These are phyloP conservation scores for Rambutsinella grinnellia DNA, from an alignment of 2,888 invertebrate species.

Conservation along the genomic window DNA sequence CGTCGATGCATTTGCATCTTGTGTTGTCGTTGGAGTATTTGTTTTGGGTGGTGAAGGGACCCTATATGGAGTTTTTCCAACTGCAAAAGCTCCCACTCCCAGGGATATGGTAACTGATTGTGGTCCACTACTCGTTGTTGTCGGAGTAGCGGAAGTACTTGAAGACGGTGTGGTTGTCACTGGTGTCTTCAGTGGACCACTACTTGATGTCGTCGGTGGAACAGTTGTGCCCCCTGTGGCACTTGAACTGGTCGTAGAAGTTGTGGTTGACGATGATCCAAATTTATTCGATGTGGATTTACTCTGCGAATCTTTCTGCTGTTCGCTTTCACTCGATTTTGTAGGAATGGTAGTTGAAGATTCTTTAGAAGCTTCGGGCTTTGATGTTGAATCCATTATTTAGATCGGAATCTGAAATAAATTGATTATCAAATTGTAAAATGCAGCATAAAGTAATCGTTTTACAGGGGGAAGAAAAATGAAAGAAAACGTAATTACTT, in stretches of 20 bases:
- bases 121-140: constrained; percentile 20
- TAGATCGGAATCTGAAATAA: constrained; percentile 51
- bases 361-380: constrained; percentile 48
- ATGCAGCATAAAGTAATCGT: too few relatives aligned
- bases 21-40: background rate
- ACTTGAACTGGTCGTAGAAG: background rate
- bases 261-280: constrained; percentile 4
- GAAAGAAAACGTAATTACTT: too few relatives aligned
- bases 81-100: constrained; percentile 35
- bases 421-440: too few relatives aligned
- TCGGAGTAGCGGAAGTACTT: constrained; percentile 8
- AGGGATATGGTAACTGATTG: constrained; percentile 53
- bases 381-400: constrained; percentile 60
- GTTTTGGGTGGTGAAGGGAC: constrained; percentile 39
- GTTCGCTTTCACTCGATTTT: constrained; percentile 32
- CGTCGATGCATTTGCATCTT: constrained; percentile 12
- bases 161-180: constrained; percentile 1
- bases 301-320: constrained; percentile 17
- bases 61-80: constrained; percentile 35
- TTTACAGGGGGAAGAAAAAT: too few relatives aligned
- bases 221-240: constrained; percentile 2
- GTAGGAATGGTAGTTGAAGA: constrained; percentile 37
- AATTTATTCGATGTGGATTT: constrained; percentile 17
- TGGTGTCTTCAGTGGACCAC: background rate
- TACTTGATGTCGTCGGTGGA: constrained; percentile 11